Conservation (phyloP, 2,113 vertebrate genomes). For the Callorhinus ursinus region DNA sequence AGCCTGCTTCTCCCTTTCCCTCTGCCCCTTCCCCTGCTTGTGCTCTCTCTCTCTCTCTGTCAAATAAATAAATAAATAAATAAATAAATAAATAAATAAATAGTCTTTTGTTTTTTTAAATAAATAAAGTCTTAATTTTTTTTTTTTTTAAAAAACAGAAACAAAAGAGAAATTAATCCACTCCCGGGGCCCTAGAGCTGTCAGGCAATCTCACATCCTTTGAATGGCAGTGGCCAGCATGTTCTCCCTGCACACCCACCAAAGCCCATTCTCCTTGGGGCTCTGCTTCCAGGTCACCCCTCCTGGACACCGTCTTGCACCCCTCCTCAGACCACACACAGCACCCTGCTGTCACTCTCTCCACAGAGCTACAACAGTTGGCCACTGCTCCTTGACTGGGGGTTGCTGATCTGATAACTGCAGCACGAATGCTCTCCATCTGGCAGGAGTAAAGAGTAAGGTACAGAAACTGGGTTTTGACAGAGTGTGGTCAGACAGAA, state of each 20-base stretch:
- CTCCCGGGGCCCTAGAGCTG: not conserved
- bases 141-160: not conserved
- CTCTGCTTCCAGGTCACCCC: not conserved
- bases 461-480: not conserved
- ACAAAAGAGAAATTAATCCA: not conserved
- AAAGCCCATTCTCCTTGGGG: not conserved
- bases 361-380: not conserved
- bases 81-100: too few relatives aligned
- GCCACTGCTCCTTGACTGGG: not conserved
- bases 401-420: not conserved
- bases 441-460: not conserved
- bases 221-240: not conserved
- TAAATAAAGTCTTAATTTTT: not conserved
- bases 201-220: not conserved
- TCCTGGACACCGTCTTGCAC: not conserved
- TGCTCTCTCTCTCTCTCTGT: not conserved
- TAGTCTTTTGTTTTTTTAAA: too few relatives aligned
- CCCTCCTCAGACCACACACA: not conserved
- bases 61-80: not conserved
- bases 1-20: not conserved
- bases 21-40: not conserved
- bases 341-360: not conserved
- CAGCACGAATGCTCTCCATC: not conserved
- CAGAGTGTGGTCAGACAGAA: accelerated
- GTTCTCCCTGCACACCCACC: not conserved